phyloP scores from a whole-genome alignment of 1,140 invertebrate species.

The Hyposmocoma kahamanoa region DNA sequence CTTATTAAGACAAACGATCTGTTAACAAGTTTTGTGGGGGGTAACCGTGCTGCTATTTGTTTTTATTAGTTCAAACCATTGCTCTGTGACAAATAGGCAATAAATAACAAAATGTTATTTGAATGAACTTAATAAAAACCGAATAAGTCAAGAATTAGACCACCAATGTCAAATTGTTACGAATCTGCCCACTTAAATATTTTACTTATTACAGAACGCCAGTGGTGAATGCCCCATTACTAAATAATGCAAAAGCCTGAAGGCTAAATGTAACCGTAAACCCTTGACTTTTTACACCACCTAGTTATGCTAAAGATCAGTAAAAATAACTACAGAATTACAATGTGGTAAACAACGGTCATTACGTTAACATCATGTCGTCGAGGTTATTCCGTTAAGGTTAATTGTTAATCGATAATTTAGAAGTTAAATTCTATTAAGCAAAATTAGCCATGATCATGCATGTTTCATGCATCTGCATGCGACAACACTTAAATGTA shows the following conservation, averaged over 20 bases:
- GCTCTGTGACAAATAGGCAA: not conserved
- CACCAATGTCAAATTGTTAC: too few relatives aligned
- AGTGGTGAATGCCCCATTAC: not conserved
- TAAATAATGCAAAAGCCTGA: slow-evolving; percentile 1
- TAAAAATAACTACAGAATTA: not conserved
- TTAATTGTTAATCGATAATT: too few relatives aligned
- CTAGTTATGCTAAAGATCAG: not conserved
- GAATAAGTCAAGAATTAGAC: too few relatives aligned
- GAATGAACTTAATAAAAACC: too few relatives aligned
- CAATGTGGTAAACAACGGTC: not conserved
- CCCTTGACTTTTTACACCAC: slow-evolving; percentile 1
- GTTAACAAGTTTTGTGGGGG: not conserved
- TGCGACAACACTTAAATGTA: too few relatives aligned
- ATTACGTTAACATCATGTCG: not conserved
- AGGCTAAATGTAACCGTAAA: slow-evolving; percentile 2
- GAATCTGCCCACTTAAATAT: too few relatives aligned
- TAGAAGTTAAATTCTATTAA: too few relatives aligned
- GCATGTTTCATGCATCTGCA: too few relatives aligned
- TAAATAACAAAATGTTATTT: not conserved
- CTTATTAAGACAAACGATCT: slow-evolving; percentile 7
- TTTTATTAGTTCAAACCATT: not conserved
- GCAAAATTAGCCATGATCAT: too few relatives aligned
- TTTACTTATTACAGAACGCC: too few relatives aligned
- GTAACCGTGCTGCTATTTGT: too few relatives aligned
- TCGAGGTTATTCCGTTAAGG: slow-evolving; percentile 1